Conservation (phyloP, 2,797 vertebrate species). For the Cyprinella venusta region DNA sequence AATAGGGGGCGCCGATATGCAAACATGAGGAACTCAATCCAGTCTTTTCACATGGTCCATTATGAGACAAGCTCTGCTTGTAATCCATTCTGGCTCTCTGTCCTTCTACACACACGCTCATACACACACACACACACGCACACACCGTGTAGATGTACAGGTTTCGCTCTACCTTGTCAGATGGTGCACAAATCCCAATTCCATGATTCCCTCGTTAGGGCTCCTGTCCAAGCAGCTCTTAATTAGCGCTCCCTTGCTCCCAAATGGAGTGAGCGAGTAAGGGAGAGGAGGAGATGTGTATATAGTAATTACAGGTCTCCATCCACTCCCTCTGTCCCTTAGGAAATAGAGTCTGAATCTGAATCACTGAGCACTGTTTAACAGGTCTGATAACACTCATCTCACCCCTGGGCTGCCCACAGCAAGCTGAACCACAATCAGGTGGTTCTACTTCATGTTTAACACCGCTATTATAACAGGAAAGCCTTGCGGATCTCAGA, state of each 20-base stretch:
- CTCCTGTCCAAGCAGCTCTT: constrained; percentile 77
- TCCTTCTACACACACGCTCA: background rate
- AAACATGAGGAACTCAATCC: background rate
- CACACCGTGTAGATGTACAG: constrained; percentile 41
- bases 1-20: constrained; percentile 34
- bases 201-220: constrained; percentile 84
- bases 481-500: background rate
- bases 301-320: constrained; percentile 60
- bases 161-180: constrained; percentile 59
- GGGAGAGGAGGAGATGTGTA: constrained; percentile 35
- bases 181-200: constrained; percentile 75
- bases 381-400: constrained; percentile 45
- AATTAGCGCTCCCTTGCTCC: constrained; percentile 68
- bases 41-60: constrained; percentile 22
- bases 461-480: background rate
- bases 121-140: constrained; percentile 22
- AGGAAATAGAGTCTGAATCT: constrained; percentile 44
- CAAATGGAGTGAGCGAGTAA: constrained; percentile 48
- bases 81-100: constrained; percentile 23
- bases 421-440: constrained; percentile 24
- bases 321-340: constrained; percentile 49
- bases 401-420: constrained; percentile 23
- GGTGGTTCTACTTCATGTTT: background rate
- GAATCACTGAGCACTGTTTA: constrained; percentile 48
- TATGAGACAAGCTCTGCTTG: background rate